Conservation (phyloP, 2,797 vertebrate species). For the Aselliscus stoliczkanus region DNA sequence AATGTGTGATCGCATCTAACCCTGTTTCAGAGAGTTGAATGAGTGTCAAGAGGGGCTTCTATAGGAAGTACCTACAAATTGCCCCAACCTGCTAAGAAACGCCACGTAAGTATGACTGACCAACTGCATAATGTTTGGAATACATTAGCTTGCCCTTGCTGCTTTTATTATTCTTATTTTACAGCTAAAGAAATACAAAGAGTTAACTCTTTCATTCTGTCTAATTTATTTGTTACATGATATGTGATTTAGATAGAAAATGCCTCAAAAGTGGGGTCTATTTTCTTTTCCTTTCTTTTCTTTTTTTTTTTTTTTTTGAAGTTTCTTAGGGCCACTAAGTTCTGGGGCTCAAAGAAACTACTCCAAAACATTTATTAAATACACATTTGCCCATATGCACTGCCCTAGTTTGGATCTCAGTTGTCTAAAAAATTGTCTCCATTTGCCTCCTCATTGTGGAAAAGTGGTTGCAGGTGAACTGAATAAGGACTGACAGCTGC, state of each 20-base stretch:
- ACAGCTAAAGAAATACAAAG: background rate
- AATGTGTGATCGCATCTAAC: background rate
- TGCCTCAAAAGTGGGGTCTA: background rate
- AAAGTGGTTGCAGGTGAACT: background rate
- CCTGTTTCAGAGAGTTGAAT: background rate
- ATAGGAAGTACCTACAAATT: background rate
- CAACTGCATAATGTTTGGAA: background rate
- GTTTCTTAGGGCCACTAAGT: background rate
- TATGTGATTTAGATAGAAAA: background rate
- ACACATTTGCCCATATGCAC: background rate
- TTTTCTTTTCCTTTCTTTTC: too few relatives aligned
- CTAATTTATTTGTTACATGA: background rate
- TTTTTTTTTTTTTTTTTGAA: background rate
- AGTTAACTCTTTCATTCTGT: background rate
- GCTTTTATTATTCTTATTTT: background rate
- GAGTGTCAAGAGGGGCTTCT: background rate
- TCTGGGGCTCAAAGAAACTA: background rate
- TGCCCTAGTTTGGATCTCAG: background rate
- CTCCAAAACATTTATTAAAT: background rate
- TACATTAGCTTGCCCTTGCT: background rate
- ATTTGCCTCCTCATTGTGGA: background rate
- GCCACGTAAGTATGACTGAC: background rate
- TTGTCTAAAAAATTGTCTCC: constrained; percentile 12
- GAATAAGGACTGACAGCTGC: constrained; percentile 41
- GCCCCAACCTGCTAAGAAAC: background rate